phyloP scores from a whole-genome alignment of 2,888 invertebrate genomes.

The Mesorhabditis spiculigera region DNA sequence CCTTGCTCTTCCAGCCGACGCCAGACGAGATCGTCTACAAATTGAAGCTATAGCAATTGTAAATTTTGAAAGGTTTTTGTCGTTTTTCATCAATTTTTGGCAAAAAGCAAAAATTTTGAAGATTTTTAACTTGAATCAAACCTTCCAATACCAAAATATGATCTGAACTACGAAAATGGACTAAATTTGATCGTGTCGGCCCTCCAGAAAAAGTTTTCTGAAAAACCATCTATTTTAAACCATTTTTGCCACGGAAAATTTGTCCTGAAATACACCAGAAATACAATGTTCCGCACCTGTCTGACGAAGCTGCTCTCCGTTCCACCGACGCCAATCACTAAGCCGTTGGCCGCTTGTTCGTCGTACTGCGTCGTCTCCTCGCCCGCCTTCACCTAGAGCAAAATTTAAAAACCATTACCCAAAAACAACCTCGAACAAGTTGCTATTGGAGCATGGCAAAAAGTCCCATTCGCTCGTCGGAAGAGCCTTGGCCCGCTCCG shows the following conservation, averaged over 20 bases:
- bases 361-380: conserved; percentile 7
- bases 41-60: conserved; percentile 52
- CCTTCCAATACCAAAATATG: not conserved
- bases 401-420: not conserved
- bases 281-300: conserved; percentile 9
- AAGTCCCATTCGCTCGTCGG: not conserved
- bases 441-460: not conserved
- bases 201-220: too few relatives aligned
- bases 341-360: not conserved
- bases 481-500: conserved; percentile 16
- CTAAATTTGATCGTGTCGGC: too few relatives aligned
- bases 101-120: too few relatives aligned
- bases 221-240: too few relatives aligned
- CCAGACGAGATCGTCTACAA: conserved; percentile 72
- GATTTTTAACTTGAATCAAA: not conserved
- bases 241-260: too few relatives aligned
- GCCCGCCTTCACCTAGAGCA: conserved; percentile 9
- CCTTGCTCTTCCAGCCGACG: conserved; percentile 67
- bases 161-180: too few relatives aligned
- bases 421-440: not conserved
- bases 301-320: conserved; percentile 42
- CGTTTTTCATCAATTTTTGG: not conserved
- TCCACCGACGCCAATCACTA: conserved; percentile 35
- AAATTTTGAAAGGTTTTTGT: not conserved
- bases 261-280: too few relatives aligned